phyloP scores from a whole-genome alignment of 2,888 invertebrate genomes.

The Resseliella maxima region DNA sequence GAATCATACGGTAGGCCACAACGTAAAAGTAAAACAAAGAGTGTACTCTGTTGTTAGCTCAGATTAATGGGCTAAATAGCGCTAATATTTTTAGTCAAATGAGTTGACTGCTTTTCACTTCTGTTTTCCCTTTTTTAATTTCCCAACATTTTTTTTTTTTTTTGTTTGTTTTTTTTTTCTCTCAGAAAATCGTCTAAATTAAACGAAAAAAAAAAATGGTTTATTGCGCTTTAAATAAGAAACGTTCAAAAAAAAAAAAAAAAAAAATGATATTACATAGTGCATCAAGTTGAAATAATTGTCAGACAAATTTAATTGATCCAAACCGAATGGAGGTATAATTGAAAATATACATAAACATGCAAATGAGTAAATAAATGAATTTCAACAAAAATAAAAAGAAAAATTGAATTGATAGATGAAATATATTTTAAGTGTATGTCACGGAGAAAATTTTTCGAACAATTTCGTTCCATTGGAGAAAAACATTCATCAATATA shows the following conservation, averaged over 20 bases:
- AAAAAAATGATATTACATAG: background rate
- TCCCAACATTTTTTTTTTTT: no score
- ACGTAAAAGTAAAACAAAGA: background rate
- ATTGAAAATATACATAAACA: background rate
- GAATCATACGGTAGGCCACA: no score
- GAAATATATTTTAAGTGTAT: constrained; percentile 36
- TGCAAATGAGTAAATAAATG: background rate
- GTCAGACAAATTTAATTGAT: background rate
- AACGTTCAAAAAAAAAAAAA: background rate
- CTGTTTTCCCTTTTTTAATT: no score
- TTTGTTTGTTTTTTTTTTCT: no score
- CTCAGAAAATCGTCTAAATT: background rate
- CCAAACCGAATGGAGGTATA: background rate
- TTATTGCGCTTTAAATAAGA: constrained; percentile 43
- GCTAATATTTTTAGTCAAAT: no score
- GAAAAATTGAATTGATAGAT: background rate
- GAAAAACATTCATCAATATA: background rate
- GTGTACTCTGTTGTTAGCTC: no score
- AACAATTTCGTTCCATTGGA: background rate
- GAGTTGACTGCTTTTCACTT: no score
- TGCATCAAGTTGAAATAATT: background rate
- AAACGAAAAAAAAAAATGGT: constrained; percentile 1
- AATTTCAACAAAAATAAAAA: background rate
- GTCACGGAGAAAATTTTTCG: constrained; percentile 5
- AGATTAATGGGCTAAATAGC: no score